A percentile compares a stretch with the other conserved stretches of the same genome.
Conservation (phyloP, 2,113 vertebrate genomes). For the Atrichornis clamosus region DNA sequence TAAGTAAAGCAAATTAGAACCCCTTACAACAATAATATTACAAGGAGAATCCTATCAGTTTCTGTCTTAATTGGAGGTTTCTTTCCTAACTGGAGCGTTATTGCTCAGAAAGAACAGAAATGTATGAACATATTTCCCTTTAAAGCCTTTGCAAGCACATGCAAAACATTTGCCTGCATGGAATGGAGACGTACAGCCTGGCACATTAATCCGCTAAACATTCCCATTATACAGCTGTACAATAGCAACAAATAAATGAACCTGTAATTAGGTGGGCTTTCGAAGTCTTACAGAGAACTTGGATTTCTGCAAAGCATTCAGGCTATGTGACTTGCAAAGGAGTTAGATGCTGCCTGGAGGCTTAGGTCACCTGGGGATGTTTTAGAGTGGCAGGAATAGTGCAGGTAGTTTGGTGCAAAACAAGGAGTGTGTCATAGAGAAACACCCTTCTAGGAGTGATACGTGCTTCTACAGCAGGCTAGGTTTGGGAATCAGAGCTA, state of each 20-base stretch:
- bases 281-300: background rate
- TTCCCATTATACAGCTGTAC: background rate
- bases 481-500: background rate
- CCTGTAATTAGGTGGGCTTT: background rate
- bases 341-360: background rate
- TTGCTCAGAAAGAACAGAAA: background rate
- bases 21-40: background rate
- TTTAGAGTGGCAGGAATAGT: background rate
- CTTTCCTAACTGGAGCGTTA: background rate
- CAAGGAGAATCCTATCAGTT: background rate
- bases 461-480: background rate
- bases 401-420: background rate
- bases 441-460: background rate
- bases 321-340: background rate
- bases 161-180: background rate
- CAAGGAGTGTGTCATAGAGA: background rate
- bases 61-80: background rate
- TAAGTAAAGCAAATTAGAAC: slow-evolving; percentile 33
- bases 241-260: background rate
- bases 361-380: background rate
- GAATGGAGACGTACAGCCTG: background rate
- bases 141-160: background rate
- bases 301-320: background rate
- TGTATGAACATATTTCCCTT: background rate
- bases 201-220: background rate